Evolutionary conservation across 2,888 invertebrate species (phyloP).

Genomic region (Troides oblongomaculatus): DNA sequence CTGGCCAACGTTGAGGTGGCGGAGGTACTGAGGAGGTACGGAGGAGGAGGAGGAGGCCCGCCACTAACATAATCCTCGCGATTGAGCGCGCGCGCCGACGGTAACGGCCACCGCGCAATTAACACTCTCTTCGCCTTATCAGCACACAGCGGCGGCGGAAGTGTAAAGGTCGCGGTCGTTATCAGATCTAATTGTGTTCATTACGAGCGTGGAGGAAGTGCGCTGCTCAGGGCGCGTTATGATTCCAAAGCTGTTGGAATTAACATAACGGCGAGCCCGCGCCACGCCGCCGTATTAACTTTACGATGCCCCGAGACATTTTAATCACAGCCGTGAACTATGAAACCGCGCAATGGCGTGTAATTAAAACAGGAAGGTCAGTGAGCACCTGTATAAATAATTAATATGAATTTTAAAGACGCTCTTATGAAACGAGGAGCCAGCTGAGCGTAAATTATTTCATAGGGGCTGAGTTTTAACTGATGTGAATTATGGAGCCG

Average conservation of each 20-base stretch:
- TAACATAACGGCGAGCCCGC: constrained; percentile 65
- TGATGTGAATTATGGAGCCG: constrained; percentile 58
- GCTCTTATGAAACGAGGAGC: constrained; percentile 69
- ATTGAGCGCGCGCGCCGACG: constrained; percentile 47
- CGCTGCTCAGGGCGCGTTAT: constrained; percentile 65
- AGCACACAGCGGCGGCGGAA: constrained; percentile 54
- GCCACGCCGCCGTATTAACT: constrained; percentile 64
- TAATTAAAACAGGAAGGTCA: constrained; percentile 78
- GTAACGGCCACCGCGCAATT: constrained; percentile 48
- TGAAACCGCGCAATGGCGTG: constrained; percentile 62
- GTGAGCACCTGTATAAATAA: constrained; percentile 71
- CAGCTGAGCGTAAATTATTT: constrained; percentile 75
- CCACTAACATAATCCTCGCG: constrained; percentile 52
- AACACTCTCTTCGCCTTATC: constrained; percentile 61
- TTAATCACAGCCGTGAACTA: constrained; percentile 78
- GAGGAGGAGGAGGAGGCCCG: constrained; percentile 41
- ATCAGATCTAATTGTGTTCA: constrained; percentile 73
- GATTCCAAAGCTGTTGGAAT: constrained; percentile 68
- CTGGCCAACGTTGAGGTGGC: constrained; percentile 41
- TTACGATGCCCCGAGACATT: constrained; percentile 64
- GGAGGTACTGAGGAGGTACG: no score
- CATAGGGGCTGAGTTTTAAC: constrained; percentile 65
- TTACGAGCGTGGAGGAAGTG: constrained; percentile 68
- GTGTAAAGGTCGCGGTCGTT: constrained; percentile 74
- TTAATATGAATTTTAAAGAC: constrained; percentile 71